A percentile compares a stretch with the other conserved stretches of the same genome.
Conservation (phyloP, 2,797 vertebrate species). For the Haliaeetus vocifer region DNA sequence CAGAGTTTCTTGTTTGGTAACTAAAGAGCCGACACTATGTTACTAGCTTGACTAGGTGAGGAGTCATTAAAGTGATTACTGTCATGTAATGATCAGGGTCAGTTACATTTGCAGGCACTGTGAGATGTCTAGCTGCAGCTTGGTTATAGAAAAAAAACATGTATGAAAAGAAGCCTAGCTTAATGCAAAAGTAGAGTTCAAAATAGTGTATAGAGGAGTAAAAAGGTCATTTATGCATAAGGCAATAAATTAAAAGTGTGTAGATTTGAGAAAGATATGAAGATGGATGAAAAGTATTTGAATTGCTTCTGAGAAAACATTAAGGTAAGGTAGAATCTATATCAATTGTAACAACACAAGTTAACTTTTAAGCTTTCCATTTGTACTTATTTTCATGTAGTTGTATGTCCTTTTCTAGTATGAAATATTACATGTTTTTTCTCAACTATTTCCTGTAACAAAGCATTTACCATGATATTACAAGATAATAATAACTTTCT, state of each 20-base stretch:
- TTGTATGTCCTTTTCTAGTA: background rate
- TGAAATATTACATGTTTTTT: background rate
- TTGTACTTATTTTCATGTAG: background rate
- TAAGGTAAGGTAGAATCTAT: background rate
- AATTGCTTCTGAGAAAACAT: background rate
- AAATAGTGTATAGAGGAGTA: background rate
- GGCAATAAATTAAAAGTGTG: background rate
- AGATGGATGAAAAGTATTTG: background rate
- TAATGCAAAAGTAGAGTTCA: background rate
- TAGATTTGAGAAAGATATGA: background rate
- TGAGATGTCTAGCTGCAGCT: background rate
- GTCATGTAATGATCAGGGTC: background rate
- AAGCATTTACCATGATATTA: background rate
- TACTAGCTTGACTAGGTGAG: background rate
- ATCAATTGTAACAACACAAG: background rate
- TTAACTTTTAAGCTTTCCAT: background rate
- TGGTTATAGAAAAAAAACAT: background rate
- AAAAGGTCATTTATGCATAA: background rate
- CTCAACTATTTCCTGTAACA: background rate
- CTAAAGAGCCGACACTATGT: background rate
- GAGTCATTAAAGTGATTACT: background rate
- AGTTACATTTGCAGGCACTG: background rate
- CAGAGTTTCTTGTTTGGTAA: background rate
- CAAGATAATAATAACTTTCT: conserved; percentile 5
- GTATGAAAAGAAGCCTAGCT: background rate